Base-by-base conservation (phyloP, 2,113 vertebrate genomes). In the Corydoras maculifer region DNA sequence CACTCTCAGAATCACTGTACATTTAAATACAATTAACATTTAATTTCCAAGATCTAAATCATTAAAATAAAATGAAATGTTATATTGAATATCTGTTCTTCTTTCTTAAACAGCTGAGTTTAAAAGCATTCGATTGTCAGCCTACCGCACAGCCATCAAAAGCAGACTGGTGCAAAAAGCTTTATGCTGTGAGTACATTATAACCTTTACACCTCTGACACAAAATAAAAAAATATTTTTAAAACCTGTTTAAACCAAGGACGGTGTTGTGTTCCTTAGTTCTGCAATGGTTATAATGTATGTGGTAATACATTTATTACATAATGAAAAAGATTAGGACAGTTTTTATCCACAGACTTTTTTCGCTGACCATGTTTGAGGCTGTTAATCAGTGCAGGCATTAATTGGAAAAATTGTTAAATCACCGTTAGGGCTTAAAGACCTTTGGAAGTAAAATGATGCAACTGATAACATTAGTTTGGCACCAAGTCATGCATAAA, bases 121-220 rank as follows among this genome's bases (percentile, higher is more conserved):
- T 84, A 92, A 91, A 82, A 91, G 90, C 0, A 91, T 94, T 3
- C 90, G 92, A 59, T 94, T 94, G 83, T 94, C 93, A 12, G 93
- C 93, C 62, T 94, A 94, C 80, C 92, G 93, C 18, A 94, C 92
- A 0, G 92, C 91, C 9, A 92, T 94, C 88, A 94, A 94, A 81
- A 92, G 92, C 75, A 90, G 93, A 31, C 84, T 89, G 49, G 82
- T 94, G 30, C 93, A 94, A 73, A 94, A 93, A 64, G 87, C 91
- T 0, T 80, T 94, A 0, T 90, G 91, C 62, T 83, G 93, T 94
- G 81, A 93, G 93, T 92, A 66, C 11, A 10, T n/a, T 9, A 50
- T 65, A 25, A 68, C 18, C 15, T 58, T 58, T 62, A 9, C 11
- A 30, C 8, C 5, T 14, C n/a, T 48, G 8, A 3, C n/a, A 43